A percentile compares a stretch with the other conserved stretches of the same genome.
Conservation (phyloP, 2,797 vertebrate species). For the Melanotaenia boesemani region DNA sequence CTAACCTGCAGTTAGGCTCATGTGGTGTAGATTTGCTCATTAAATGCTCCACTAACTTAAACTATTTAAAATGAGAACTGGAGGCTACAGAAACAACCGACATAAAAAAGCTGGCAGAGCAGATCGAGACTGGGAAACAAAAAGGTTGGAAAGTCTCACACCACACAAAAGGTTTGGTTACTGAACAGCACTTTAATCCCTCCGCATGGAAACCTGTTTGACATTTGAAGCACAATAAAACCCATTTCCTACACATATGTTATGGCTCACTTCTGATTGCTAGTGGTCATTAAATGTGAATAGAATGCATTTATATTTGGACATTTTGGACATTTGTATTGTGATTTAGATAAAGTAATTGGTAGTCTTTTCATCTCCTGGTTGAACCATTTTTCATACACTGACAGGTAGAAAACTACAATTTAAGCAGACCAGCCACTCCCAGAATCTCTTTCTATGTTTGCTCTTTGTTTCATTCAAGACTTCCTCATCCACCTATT, state of each 20-base stretch:
- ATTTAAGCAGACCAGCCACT: not conserved
- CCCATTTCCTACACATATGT: not conserved
- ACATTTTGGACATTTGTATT: not conserved
- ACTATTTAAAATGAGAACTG: not conserved
- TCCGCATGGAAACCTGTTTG: constrained; percentile 54
- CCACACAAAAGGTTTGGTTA: constrained; percentile 43
- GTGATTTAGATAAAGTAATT: not conserved
- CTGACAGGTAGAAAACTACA: constrained; percentile 25
- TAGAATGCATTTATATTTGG: not conserved
- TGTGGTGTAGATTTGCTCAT: not conserved
- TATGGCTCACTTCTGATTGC: not conserved
- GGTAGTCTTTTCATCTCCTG: not conserved
- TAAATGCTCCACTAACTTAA: not conserved
- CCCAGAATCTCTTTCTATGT: not conserved
- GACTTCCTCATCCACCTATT: constrained; percentile 4
- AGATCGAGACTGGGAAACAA: not conserved
- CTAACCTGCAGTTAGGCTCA: not conserved
- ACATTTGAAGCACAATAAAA: constrained; percentile 3
- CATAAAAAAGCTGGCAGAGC: not conserved
- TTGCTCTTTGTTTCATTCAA: constrained; percentile 17
- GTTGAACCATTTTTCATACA: not conserved
- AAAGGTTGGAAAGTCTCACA: not conserved
- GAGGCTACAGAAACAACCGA: not conserved
- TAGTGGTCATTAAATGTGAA: not conserved
- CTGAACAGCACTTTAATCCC: constrained; percentile 35